These are phyloP conservation scores for Gracilinanus agilis DNA, from an alignment of 2,113 vertebrate species.

Conservation along the genomic window DNA sequence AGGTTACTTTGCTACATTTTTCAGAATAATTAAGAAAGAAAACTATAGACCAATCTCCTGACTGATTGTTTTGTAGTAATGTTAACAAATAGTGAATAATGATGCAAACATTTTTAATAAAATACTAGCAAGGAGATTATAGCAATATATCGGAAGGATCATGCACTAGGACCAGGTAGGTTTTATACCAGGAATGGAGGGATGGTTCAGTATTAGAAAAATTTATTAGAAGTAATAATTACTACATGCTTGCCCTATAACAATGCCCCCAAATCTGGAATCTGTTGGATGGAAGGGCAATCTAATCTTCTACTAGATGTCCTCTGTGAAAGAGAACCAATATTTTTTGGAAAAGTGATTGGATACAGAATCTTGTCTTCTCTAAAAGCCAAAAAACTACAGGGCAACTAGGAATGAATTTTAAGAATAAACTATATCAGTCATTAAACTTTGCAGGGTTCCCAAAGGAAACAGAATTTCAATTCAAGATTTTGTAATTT, in stretches of 20 bases:
- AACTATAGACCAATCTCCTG: too few relatives aligned
- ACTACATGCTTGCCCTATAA: neutral
- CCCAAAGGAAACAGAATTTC: slow-evolving; percentile 59
- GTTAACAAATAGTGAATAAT: too few relatives aligned
- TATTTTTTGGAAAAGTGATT: slow-evolving; percentile 26
- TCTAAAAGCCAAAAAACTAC: slow-evolving; percentile 48
- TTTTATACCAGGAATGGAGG: too few relatives aligned
- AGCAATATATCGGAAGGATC: too few relatives aligned
- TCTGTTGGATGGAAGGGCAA: neutral
- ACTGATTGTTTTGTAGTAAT: too few relatives aligned
- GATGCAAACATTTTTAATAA: too few relatives aligned
- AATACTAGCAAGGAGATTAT: too few relatives aligned
- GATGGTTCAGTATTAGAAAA: too few relatives aligned
- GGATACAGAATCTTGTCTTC: slow-evolving; percentile 25
- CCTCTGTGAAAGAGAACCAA: neutral
- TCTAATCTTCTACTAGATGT: neutral
- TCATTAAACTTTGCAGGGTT: slow-evolving; percentile 56
- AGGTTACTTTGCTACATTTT: neutral
- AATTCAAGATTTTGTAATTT: slow-evolving; percentile 58
- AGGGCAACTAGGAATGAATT: slow-evolving; percentile 17
- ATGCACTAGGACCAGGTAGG: too few relatives aligned
- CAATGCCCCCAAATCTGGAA: neutral
- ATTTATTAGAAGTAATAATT: neutral
- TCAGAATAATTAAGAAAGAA: neutral
- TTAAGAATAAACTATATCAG: slow-evolving; percentile 68